phyloP scores from a whole-genome alignment of 2,888 invertebrate genomes.

The Dichetophora obliterata region DNA sequence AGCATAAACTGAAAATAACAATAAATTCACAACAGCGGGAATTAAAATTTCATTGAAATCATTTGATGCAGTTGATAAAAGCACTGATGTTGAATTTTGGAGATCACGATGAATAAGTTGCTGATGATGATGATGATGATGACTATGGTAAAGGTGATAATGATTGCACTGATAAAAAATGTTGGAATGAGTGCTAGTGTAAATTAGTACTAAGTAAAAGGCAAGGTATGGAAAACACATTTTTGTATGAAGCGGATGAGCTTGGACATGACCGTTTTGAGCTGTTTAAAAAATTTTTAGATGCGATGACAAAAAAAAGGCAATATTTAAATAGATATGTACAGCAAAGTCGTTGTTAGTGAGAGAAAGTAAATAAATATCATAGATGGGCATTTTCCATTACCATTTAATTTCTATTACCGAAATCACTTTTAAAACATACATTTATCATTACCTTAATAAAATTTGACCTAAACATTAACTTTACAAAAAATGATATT shows the following conservation, averaged over 20 bases:
- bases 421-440: no score
- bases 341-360: no score
- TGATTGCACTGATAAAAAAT: not conserved
- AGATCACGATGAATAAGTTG: no score
- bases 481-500: no score
- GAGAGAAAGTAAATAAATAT: no score
- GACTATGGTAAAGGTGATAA: not conserved
- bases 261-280: not conserved
- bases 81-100: not conserved
- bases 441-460: no score
- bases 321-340: not conserved
- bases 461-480: no score
- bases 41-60: conserved; percentile 68
- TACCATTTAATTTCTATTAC: no score
- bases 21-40: conserved; percentile 65
- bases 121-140: not conserved
- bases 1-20: conserved; percentile 52
- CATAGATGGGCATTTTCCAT: no score
- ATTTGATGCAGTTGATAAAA: conserved; percentile 54
- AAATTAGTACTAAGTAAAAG: not conserved
- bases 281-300: not conserved
- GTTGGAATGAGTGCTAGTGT: not conserved
- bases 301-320: not conserved
- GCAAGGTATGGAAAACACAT: not conserved
- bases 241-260: not conserved